Evolutionary conservation across 2,113 vertebrate species (phyloP).

Genomic region (Sapayoa aenigma): DNA sequence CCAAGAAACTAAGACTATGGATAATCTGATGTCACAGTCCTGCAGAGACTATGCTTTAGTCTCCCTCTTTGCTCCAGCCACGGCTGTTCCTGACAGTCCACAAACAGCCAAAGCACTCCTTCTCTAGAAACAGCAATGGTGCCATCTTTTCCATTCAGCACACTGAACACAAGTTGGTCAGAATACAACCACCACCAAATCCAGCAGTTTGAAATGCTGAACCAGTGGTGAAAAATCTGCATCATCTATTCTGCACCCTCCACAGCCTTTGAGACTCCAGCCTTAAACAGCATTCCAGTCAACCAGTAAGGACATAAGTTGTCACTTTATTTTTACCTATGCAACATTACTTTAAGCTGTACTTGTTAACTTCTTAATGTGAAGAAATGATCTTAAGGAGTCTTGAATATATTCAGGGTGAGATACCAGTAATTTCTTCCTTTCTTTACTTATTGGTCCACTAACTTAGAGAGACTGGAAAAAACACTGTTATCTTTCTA

Average conservation of each 20-base stretch:
- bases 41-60: background rate
- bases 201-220: background rate
- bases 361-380: background rate
- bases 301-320: background rate
- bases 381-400: background rate
- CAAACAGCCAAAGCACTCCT: background rate
- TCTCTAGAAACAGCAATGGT: background rate
- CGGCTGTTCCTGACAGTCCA: rapidly evolving
- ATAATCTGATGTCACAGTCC: background rate
- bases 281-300: background rate
- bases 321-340: background rate
- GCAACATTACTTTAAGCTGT: background rate
- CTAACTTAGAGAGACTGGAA: background rate
- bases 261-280: background rate
- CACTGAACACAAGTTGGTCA: background rate
- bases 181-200: background rate
- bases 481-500: background rate
- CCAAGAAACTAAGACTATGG: background rate
- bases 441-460: background rate
- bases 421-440: background rate
- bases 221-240: background rate
- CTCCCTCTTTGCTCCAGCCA: background rate
- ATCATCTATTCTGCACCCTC: background rate
- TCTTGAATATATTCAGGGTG: background rate
- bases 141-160: background rate